Percentiles rank a stretch among this genome's conserved stretches.
These are phyloP conservation scores for Aramus guarauna DNA, from an alignment of 2,113 vertebrate species.

Conservation along the genomic window DNA sequence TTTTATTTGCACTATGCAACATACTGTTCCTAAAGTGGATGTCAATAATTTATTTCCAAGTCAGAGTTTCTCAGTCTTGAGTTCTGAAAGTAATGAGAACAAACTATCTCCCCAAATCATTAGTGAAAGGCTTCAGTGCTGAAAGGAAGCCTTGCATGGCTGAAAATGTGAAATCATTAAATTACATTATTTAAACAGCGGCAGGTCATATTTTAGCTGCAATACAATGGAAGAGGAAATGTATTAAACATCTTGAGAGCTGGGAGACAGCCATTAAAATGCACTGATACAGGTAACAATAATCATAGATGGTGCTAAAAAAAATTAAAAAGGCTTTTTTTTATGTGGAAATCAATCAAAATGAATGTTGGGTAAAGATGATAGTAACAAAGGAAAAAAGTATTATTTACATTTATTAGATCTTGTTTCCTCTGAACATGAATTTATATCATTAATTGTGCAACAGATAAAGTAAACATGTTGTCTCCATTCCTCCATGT, in stretches of 20 bases:
- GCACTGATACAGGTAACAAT: not conserved
- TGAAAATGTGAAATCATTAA: conserved; percentile 50
- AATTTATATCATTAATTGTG: conserved; percentile 10
- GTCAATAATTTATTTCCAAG: conserved; percentile 40
- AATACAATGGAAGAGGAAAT: not conserved
- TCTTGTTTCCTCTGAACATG: not conserved
- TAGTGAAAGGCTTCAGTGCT: conserved; percentile 8
- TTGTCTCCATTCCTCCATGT: not conserved
- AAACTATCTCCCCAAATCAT: conserved; percentile 35
- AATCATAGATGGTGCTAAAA: not conserved
- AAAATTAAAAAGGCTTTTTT: not conserved
- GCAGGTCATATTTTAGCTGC: conserved; percentile 34
- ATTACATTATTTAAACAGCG: conserved; percentile 34
- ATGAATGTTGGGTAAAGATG: not conserved
- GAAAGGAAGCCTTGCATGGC: not conserved
- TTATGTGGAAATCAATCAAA: not conserved
- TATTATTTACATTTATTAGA: conserved; percentile 22
- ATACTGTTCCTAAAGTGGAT: not conserved
- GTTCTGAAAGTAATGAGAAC: conserved; percentile 16
- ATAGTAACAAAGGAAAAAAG: not conserved
- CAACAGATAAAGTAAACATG: not conserved
- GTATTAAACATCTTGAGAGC: conserved; percentile 13
- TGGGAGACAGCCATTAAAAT: conserved; percentile 8
- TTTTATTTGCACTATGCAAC: not conserved
- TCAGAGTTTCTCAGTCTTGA: not conserved